phyloP scores from a whole-genome alignment of 2,888 invertebrate species.

The Synanthedon formicaeformis region DNA sequence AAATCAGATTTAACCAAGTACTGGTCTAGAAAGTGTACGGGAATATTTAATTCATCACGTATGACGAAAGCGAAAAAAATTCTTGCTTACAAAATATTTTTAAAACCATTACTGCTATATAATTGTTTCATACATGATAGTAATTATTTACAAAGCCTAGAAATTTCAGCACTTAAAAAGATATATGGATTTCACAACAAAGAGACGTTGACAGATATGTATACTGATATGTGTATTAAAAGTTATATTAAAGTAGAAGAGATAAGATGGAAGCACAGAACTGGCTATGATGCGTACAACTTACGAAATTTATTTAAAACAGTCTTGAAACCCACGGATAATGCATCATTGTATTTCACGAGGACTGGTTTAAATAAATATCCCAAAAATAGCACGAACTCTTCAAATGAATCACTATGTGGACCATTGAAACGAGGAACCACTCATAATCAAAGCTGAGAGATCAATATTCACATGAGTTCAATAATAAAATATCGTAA shows the following conservation, averaged over 20 bases:
- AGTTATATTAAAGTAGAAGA: conserved; percentile 24
- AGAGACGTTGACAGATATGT: conserved; percentile 17
- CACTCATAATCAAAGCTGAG: conserved; percentile 4
- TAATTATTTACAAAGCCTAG: conserved; percentile 17
- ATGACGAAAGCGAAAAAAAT: conserved; percentile 21
- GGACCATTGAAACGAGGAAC: conserved; percentile 3
- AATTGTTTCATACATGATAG: conserved; percentile 21
- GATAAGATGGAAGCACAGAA: conserved; percentile 25
- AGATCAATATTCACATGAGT: background rate
- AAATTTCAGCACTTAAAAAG: conserved; percentile 21
- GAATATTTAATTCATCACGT: conserved; percentile 16
- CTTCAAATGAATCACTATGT: background rate
- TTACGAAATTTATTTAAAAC: conserved; percentile 16
- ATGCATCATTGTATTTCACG: conserved; percentile 18
- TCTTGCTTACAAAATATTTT: conserved; percentile 33
- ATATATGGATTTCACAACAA: conserved; percentile 18
- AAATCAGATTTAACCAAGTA: conserved; percentile 6
- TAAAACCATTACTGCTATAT: conserved; percentile 32
- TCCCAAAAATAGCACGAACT: background rate
- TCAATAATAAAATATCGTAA: too few species aligned
- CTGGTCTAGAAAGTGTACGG: conserved; percentile 14
- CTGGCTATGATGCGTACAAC: conserved; percentile 9
- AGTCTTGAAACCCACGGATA: conserved; percentile 8
- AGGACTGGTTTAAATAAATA: conserved; percentile 5
- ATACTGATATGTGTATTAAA: conserved; percentile 26